These are phyloP conservation scores for Apostichopus japonicus DNA, from an alignment of 35 echinoderm and acorn worm species.

Conservation along the genomic window DNA sequence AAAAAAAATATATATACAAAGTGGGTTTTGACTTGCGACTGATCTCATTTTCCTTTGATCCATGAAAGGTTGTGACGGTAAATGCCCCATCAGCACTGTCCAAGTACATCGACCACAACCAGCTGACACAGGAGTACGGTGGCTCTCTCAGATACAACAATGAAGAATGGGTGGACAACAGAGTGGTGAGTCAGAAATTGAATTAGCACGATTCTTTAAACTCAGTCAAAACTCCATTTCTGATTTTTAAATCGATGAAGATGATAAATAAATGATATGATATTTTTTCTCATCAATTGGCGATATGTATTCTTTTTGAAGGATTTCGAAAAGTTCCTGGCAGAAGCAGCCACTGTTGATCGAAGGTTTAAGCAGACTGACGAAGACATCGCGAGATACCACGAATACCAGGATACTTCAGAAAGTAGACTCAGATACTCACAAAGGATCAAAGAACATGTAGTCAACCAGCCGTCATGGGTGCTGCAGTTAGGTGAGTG, in stretches of 20 bases:
- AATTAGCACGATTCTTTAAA: neutral
- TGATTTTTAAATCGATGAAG: too few relatives aligned
- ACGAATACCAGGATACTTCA: slow-evolving; percentile 52
- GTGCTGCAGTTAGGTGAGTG: slow-evolving; percentile 83
- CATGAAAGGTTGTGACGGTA: slow-evolving; percentile 71
- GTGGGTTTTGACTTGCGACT: neutral
- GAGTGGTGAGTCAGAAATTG: slow-evolving; percentile 77
- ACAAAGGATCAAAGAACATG: slow-evolving; percentile 83
- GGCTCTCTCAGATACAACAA: slow-evolving; percentile 89
- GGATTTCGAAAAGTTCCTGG: slow-evolving; percentile 93
- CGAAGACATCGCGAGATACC: slow-evolving; percentile 66
- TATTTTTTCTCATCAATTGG: neutral
- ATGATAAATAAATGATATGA: neutral
- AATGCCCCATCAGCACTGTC: slow-evolving; percentile 66
- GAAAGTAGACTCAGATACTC: slow-evolving; percentile 76
- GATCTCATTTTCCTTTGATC: neutral
- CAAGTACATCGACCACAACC: slow-evolving; percentile 74
- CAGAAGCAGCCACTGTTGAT: slow-evolving; percentile 61
- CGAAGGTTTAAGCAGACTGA: slow-evolving; percentile 81
- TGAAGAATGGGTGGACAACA: slow-evolving; percentile 87
- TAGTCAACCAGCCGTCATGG: slow-evolving; percentile 87
- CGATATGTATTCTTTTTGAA: neutral
- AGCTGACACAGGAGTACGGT: slow-evolving; percentile 94
- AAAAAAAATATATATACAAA: too few relatives aligned
- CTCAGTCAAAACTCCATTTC: too few relatives aligned